These are phyloP conservation scores for Drosophila ogumai DNA, from an alignment of 1,140 invertebrate species.

Conservation along the genomic window DNA sequence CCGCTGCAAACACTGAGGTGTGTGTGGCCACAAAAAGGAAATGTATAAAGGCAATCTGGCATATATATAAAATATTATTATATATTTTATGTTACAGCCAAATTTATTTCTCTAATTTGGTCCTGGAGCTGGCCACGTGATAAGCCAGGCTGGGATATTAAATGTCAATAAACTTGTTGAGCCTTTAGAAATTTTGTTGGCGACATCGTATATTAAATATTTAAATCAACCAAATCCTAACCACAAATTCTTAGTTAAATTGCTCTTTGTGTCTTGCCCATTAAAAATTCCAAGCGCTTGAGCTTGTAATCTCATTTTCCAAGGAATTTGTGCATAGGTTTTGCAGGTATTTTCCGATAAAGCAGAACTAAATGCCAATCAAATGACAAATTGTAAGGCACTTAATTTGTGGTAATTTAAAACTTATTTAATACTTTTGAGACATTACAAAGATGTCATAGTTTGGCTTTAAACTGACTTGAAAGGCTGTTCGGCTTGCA, in stretches of 20 bases:
- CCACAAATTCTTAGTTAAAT: neutral
- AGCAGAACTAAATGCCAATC: neutral
- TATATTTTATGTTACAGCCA: conserved; percentile 16
- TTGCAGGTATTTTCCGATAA: neutral
- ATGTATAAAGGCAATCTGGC: conserved; percentile 18
- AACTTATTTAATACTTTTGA: neutral
- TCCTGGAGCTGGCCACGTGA: conserved; percentile 16
- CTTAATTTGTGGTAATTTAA: conserved; percentile 1
- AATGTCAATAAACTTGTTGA: neutral
- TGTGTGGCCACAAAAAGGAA: conserved; percentile 42
- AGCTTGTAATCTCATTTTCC: neutral
- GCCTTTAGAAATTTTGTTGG: neutral
- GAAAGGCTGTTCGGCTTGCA: neutral
- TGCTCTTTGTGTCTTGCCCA: neutral
- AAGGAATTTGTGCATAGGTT: neutral
- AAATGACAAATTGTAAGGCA: neutral
- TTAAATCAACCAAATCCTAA: neutral
- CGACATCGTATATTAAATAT: neutral
- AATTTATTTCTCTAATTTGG: conserved; percentile 1
- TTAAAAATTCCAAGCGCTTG: neutral
- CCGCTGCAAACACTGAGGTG: conserved; percentile 50
- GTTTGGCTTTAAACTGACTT: neutral
- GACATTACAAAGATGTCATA: neutral
- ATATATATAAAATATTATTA: conserved; percentile 17
- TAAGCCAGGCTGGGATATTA: conserved; percentile 5